A percentile compares a stretch with the other conserved stretches of the same genome.
phyloP scores from a whole-genome alignment of 2,797 vertebrate species.

The Trachurus trachurus region DNA sequence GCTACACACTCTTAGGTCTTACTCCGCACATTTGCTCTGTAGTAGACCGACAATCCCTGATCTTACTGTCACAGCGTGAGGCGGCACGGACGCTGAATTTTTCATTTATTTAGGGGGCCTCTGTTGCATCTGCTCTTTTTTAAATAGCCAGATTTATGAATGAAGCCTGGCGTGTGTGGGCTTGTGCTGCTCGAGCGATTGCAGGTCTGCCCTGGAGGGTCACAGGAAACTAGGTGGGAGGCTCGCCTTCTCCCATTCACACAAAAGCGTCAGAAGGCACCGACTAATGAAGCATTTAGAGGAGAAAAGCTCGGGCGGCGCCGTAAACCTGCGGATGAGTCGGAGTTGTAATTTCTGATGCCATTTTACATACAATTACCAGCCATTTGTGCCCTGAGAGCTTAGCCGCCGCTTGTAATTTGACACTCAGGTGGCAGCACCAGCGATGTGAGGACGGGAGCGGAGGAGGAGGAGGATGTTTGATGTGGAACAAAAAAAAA shows the following conservation, averaged over 20 bases:
- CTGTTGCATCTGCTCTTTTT: slow-evolving; percentile 17
- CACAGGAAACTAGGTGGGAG: slow-evolving; percentile 53
- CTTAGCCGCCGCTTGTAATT: slow-evolving; percentile 20
- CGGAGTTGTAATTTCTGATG: slow-evolving; percentile 43
- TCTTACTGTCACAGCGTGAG: slow-evolving; percentile 10
- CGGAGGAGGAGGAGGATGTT: slow-evolving; percentile 36
- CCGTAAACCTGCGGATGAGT: slow-evolving; percentile 48
- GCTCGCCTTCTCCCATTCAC: slow-evolving; percentile 42
- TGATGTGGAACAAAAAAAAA: slow-evolving; percentile 46
- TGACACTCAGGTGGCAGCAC: slow-evolving; percentile 24
- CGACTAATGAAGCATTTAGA: slow-evolving; percentile 43
- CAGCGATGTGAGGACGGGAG: slow-evolving; percentile 20
- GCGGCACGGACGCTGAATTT: background rate
- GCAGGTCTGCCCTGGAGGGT: slow-evolving; percentile 37
- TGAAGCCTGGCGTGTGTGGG: slow-evolving; percentile 28
- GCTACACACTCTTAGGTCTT: slow-evolving; percentile 20
- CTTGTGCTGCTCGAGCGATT: slow-evolving; percentile 9
- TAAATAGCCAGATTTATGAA: slow-evolving; percentile 47
- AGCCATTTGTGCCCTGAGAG: slow-evolving; percentile 54
- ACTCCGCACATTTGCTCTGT: slow-evolving; percentile 23
- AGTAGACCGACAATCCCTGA: slow-evolving; percentile 17
- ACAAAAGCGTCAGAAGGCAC: slow-evolving; percentile 15
- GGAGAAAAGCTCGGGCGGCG: slow-evolving; percentile 24
- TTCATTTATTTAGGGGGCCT: slow-evolving; percentile 1
- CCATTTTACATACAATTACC: slow-evolving; percentile 62